Conservation (phyloP, 1,140 invertebrate genomes). For the Euwallacea fornicatus region DNA sequence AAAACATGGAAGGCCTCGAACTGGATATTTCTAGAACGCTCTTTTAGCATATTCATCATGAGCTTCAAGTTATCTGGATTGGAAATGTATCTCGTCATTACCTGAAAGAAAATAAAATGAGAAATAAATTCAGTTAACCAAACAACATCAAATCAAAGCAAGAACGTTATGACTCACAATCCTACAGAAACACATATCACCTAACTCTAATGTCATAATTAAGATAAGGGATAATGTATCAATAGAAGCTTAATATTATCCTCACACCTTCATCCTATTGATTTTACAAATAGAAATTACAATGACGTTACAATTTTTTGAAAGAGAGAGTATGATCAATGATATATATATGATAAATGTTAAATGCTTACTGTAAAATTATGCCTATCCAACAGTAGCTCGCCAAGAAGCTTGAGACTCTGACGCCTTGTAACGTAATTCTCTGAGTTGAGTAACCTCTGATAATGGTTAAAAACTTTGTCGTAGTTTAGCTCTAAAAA, state of each 20-base stretch:
- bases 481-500: constrained; percentile 99
- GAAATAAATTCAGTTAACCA: no score
- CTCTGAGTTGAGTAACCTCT: constrained; percentile 95
- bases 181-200: no score
- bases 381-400: constrained; percentile 96
- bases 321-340: no score
- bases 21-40: constrained; percentile 98
- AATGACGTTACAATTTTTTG: no score
- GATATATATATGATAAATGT: no score
- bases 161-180: no score
- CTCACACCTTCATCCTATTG: no score
- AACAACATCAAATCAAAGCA: no score
- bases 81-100: constrained; percentile 98
- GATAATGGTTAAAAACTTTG: constrained; percentile 96
- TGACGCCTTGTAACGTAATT: constrained; percentile 98
- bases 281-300: no score
- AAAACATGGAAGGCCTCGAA: constrained; percentile 99
- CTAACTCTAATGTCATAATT: no score
- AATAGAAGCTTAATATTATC: no score
- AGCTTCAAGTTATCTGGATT: constrained; percentile 99
- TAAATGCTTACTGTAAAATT: constrained; percentile 90
- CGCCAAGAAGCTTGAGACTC: constrained; percentile 95
- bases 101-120: constrained; percentile 56
- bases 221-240: no score
- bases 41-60: constrained; percentile 99